Base-by-base conservation (phyloP, 1,140 invertebrate genomes). In the Drosophila pseudoananassae region DNA sequence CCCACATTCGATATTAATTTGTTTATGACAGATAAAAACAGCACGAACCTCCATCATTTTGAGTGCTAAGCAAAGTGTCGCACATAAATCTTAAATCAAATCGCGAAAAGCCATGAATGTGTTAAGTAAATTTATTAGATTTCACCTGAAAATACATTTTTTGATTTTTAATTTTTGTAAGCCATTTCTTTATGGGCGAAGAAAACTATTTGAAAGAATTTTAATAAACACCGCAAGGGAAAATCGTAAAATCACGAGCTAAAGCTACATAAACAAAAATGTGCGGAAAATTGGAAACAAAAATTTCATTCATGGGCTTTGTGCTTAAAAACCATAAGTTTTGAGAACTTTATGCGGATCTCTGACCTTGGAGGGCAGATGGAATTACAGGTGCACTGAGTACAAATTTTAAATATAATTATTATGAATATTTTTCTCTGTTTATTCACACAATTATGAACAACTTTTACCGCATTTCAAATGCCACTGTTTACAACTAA, bases 151-250 rank as follows among this genome's bases (percentile, higher is more conserved):
- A 31, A 31, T 9, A 31, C 1, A 23, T 23, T 73, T 54, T 43
- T 17, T 7, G 15, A 15, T 15, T 15, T 49, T 72, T 65, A 65
- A 59, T 36, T 36, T 36, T 74, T 63, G 59, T 75, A 53, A 74
- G 25, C n/a, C 33, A 51, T 65, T 60, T 56, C 27, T 10, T 17
- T 45, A 4, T 14, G 15, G 15, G 52, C n/a, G 23, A n/a, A 54
- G 7, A 33, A 61, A 23, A 47, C 27, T 29, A 43, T 50, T 46
- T 59, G 7, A 6, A 51, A 49, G 33, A 63, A 51, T 58, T 76
- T 78, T 56, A 54, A 83, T 83, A 84, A 84, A 80, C 66, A 84
- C 71, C 81, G 43, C 80, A 68, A 75, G 31, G 63, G 50, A 76
- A 73, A 82, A 47, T 56, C 80, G 54, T 78, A 76, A 84, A 82